phyloP scores from a whole-genome alignment of 1,140 invertebrate genomes.

The Samia ricini region DNA sequence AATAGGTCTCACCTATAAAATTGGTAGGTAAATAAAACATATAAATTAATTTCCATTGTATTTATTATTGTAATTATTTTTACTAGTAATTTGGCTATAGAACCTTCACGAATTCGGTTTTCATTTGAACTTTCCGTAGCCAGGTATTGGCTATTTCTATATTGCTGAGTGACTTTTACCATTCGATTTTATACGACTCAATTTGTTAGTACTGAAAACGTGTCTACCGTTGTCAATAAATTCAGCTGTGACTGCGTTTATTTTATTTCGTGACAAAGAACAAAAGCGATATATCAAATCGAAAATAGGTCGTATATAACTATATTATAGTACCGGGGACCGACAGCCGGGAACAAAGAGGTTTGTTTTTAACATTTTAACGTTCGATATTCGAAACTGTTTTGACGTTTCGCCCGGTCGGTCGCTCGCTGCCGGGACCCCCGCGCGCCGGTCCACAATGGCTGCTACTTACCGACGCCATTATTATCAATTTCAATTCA shows the following conservation, averaged over 20 bases:
- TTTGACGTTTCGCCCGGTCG: conserved; percentile 34
- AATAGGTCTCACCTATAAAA: too few species aligned
- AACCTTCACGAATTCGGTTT: too few species aligned
- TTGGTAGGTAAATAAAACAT: too few species aligned
- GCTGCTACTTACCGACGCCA: not conserved
- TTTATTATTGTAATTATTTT: too few species aligned
- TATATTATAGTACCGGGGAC: conserved; percentile 9
- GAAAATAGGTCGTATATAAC: conserved; percentile 16
- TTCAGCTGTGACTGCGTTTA: not conserved
- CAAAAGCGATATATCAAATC: conserved; percentile 43
- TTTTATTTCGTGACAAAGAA: conserved; percentile 41
- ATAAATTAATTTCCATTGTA: too few species aligned
- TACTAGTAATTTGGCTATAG: too few species aligned
- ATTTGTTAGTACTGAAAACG: too few species aligned
- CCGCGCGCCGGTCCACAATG: not conserved
- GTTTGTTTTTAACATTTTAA: conserved; percentile 37
- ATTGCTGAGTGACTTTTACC: too few species aligned
- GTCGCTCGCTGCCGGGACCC: too few species aligned
- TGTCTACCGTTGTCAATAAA: not conserved
- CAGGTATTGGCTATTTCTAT: too few species aligned
- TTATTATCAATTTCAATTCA: not conserved
- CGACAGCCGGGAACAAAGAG: conserved; percentile 32
- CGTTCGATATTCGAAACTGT: conserved; percentile 47
- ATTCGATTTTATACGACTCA: too few species aligned
- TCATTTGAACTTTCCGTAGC: too few species aligned